A percentile compares a stretch with the other conserved stretches of the same genome.
phyloP scores from a whole-genome alignment of 2,113 vertebrate species.

The Vulpes vulpes region DNA sequence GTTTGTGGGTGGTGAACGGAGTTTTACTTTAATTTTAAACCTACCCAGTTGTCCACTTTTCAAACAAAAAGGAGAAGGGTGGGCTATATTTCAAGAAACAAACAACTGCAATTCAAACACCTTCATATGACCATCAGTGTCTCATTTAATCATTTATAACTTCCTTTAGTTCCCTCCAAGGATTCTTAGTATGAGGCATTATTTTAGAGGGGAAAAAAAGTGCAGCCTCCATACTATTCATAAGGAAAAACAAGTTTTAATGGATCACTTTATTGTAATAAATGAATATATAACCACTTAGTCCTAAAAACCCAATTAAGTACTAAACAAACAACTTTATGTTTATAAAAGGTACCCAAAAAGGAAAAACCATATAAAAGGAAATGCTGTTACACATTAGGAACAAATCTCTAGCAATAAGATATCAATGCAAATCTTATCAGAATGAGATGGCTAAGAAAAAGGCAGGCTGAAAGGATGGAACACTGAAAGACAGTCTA shows the following conservation, averaged over 20 bases:
- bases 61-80: neutral
- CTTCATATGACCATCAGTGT: neutral
- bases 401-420: neutral
- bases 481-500: neutral
- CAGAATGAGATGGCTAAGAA: neutral
- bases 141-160: constrained; percentile 21
- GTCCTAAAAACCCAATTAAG: constrained; percentile 60
- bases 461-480: neutral
- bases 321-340: constrained; percentile 57
- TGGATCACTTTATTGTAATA: constrained; percentile 58
- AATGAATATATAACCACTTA: constrained; percentile 65
- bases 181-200: constrained; percentile 2
- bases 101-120: constrained; percentile 19
- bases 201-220: neutral
- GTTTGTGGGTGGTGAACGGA: neutral
- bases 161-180: neutral
- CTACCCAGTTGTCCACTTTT: neutral
- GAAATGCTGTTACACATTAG: neutral
- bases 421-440: neutral
- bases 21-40: neutral
- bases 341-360: constrained; percentile 11
- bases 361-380: neutral
- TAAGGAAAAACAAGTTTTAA: constrained; percentile 41
- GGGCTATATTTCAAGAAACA: neutral
- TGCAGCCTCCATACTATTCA: neutral